Base-by-base conservation (phyloP, 1,140 invertebrate species). In the Heliothis subflexa region DNA sequence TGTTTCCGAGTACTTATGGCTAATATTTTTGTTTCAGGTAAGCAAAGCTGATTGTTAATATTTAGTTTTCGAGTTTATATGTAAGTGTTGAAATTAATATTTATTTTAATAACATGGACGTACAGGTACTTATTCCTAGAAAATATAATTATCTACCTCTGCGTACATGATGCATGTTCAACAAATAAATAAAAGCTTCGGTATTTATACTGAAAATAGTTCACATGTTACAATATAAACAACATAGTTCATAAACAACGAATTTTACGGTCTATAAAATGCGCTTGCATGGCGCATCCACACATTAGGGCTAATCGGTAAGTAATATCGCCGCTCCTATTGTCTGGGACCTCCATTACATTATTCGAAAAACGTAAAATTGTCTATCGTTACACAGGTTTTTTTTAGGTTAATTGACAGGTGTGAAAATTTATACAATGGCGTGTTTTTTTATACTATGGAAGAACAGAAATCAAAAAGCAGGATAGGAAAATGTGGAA, bases 241-340 rank as follows among this genome's bases (percentile, higher is more conserved):
- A 62, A 70, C 13, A n/a, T n/a, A 7, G 14, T 55, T 71, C 70
- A 59, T 72, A 72, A 59, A 66, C 28, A 57, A 45, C 28, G 62
- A 68, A 57, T 66, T 77, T 77, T 57, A 77, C 75, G 75, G 75
- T 68, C 75, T 77, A 77, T 68, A 77, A 68, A 77, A 16, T 68
- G 33, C 10, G 16, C 40, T 18, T 66, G 62, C 62, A 66, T 66
- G 62, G 10, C 62, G 16, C 40, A 10, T 66, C 62, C 62, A 66
- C 74, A 76, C 74, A 76, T 76, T 76, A 76, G 74, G 57, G n/a
- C 14, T 66, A 66, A 76, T 76, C 74, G 74, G 16, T 55, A 40
- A 47, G 40, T 21, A 16, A 66, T 40, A 66, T 66, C 62, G 52
- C 25, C 52, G 70, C 70, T 40, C n/a, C 52, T 33, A 59, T 72